Percentiles rank a stretch among this genome's conserved stretches.
These are phyloP conservation scores for Petrophora chlorosata DNA, from an alignment of 2,888 invertebrate genomes.

Conservation along the genomic window DNA sequence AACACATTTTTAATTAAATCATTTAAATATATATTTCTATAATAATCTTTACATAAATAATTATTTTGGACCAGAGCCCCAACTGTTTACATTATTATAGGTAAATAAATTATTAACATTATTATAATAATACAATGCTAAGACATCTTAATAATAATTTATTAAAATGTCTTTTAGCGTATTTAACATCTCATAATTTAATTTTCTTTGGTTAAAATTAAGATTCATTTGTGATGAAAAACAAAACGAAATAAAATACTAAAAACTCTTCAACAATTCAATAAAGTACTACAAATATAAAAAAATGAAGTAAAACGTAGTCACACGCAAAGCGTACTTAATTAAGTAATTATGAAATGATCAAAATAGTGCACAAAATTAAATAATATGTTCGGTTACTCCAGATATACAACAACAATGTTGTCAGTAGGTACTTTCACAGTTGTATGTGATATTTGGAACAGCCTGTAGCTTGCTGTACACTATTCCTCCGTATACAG, in stretches of 20 bases:
- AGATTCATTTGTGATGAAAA: conserved; percentile 53
- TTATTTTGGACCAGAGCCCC: conserved; percentile 27
- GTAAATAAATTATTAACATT: conserved; percentile 42
- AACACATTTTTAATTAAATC: conserved; percentile 65
- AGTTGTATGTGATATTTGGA: too few relatives aligned
- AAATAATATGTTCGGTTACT: neutral
- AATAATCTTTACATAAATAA: conserved; percentile 64
- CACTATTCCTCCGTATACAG: too few relatives aligned
- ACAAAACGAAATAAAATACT: conserved; percentile 33
- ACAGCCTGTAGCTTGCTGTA: too few relatives aligned
- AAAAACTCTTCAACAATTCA: conserved; percentile 55
- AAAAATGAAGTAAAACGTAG: conserved; percentile 54
- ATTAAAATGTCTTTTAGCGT: conserved; percentile 51
- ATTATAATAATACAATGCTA: conserved; percentile 52
- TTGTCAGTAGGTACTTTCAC: too few relatives aligned
- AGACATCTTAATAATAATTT: conserved; percentile 42
- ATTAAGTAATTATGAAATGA: neutral
- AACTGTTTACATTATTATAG: conserved; percentile 16
- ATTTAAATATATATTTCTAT: conserved; percentile 77
- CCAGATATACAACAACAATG: too few relatives aligned
- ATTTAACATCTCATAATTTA: conserved; percentile 42
- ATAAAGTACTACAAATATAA: conserved; percentile 56
- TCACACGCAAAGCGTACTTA: conserved; percentile 46
- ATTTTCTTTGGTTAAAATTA: conserved; percentile 70
- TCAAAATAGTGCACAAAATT: conserved; percentile 1